Evolutionary conservation across 2,113 vertebrate genomes (phyloP), one percentile per base, ranked within the genome.

Genomic region (Elephas maximus): DNA sequence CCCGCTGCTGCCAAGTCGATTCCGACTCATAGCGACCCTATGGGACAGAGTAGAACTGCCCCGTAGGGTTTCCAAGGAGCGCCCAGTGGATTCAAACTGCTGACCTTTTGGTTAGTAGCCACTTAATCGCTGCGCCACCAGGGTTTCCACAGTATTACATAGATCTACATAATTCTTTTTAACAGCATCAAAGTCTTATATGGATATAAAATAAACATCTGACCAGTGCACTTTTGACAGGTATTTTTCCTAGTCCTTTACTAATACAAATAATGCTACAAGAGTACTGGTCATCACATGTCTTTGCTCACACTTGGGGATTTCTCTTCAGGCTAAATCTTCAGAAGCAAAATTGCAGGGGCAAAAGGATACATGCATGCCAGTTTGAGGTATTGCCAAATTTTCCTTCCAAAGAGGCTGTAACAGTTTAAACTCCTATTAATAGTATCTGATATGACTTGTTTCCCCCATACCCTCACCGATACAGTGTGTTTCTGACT

Each of bases 361-460:
- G 24, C 78, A 94, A 96, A 96, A 96, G 4, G n/a, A 90, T 69
- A 90, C 0, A 60, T 26, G 37, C n/a, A n/a, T 85, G 87, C 95
- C 85, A 92, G 91, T 80, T 92, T 96, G 60, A 78, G 9, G 85
- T 88, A 62, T 17, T 92, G n/a, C 6, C 65, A 90, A 71, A 77
- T 48, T 84, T 93, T 51, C 17, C 73, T 33, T 92, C 33, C 67
- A 85, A 93, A 92, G 60, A 92, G 23, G 8, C 41, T 85, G 0
- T 8, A 90, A 57, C 53, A 84, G 91, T 91, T 88, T 89, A 81
- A 92, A 90, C 6, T 57, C 90, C 20, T 88, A 57, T 90, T 60
- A 60, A 80, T 85, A 90, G 60, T 2, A 82, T 51, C 30, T 23
- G 14, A 88, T 67, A 44, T n/a, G 53, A 37, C 44, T 84, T 92